These are phyloP conservation scores for Muscicapa comitata DNA, from an alignment of 2,797 vertebrate species.

Conservation along the genomic window DNA sequence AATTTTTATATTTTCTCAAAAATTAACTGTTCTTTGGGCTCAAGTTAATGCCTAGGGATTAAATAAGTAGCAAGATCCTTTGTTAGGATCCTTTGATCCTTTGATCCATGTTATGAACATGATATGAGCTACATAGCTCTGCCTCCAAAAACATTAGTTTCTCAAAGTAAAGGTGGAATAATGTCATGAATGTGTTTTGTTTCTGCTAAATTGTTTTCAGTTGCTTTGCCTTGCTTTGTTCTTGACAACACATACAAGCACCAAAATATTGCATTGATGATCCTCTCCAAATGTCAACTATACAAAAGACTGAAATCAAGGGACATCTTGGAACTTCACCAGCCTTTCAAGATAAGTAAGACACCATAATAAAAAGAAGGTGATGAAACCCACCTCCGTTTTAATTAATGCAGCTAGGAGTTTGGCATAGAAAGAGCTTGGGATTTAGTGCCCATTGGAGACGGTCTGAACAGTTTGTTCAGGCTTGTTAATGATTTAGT, in stretches of 20 bases:
- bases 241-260: not conserved
- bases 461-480: not conserved
- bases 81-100: not conserved
- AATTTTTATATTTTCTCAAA: not conserved
- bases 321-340: not conserved
- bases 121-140: not conserved
- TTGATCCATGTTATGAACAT: not conserved
- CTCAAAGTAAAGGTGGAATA: not conserved
- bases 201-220: not conserved
- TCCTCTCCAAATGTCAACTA: not conserved
- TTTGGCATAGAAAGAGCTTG: not conserved
- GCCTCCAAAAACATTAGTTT: not conserved
- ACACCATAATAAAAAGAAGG: not conserved
- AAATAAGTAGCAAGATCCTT: not conserved
- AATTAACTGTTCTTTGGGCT: not conserved
- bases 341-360: not conserved
- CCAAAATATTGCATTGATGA: rapidly evolving
- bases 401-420: not conserved
- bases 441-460: not conserved
- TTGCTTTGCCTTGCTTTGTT: not conserved
- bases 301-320: not conserved
- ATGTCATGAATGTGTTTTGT: not conserved
- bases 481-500: not conserved
- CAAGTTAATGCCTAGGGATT: not conserved
- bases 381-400: not conserved